These are phyloP conservation scores for Cuculus canorus DNA, from an alignment of 2,797 vertebrate genomes.

Conservation along the genomic window DNA sequence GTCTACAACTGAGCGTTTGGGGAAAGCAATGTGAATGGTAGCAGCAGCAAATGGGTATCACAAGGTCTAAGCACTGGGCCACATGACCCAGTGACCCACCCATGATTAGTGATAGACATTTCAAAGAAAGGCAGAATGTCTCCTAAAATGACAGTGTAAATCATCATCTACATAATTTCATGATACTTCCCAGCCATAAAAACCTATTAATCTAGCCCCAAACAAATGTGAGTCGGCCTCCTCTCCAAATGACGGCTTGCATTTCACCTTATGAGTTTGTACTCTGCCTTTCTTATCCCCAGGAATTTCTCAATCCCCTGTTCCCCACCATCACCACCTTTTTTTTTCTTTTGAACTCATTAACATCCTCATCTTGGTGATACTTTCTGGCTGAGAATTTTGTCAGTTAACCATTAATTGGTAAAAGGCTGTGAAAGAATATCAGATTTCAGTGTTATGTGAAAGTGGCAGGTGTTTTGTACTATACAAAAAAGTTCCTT, in stretches of 20 bases:
- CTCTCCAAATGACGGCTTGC: slow-evolving; percentile 31
- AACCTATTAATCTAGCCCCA: not conserved
- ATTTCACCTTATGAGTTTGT: slow-evolving; percentile 41
- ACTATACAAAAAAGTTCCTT: not conserved
- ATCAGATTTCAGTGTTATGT: not conserved
- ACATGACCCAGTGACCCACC: not conserved
- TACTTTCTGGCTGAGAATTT: slow-evolving; percentile 33
- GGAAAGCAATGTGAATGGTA: not conserved
- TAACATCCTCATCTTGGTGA: slow-evolving; percentile 34
- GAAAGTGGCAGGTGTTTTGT: not conserved
- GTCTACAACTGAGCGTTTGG: rapidly evolving
- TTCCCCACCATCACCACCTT: not conserved
- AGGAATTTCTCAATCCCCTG: slow-evolving; percentile 35
- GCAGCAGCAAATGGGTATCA: not conserved
- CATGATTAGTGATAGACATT: not conserved
- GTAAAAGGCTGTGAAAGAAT: not conserved
- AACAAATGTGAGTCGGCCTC: not conserved
- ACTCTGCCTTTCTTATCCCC: slow-evolving; percentile 31
- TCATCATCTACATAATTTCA: not conserved
- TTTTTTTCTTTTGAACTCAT: slow-evolving; percentile 51
- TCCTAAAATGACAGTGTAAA: not conserved
- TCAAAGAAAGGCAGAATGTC: not conserved
- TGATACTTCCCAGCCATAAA: not conserved
- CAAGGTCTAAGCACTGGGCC: not conserved
- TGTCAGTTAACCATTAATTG: slow-evolving; percentile 8